phyloP scores from a whole-genome alignment of 2,113 vertebrate genomes.

The Gopherus flavomarginatus region DNA sequence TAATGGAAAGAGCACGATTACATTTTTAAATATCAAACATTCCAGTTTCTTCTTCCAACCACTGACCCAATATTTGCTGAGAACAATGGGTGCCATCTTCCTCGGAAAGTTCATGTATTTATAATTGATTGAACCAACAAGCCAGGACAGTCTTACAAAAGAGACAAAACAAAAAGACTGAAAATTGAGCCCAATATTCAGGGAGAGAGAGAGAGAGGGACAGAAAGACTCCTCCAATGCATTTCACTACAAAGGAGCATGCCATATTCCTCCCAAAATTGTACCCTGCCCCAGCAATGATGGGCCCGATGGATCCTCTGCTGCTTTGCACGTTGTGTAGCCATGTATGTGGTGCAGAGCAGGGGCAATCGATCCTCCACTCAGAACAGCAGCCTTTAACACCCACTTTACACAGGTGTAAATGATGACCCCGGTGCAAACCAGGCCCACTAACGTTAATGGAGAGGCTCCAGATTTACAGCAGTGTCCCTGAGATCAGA shows the following conservation, averaged over 20 bases:
- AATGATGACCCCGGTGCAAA: not conserved
- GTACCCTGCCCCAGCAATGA: not conserved
- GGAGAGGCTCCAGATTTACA: not conserved
- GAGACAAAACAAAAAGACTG: not conserved
- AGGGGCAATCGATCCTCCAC: not conserved
- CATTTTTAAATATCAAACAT: constrained; percentile 20
- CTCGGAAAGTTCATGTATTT: constrained; percentile 27
- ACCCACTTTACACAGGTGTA: not conserved
- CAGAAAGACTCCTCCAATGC: not conserved
- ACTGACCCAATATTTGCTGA: constrained; percentile 42
- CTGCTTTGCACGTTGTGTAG: not conserved
- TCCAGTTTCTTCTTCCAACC: constrained; percentile 15
- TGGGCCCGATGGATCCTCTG: not conserved
- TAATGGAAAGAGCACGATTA: constrained; percentile 6
- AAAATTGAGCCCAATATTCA: not conserved
- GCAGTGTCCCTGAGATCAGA: not conserved
- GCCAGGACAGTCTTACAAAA: not conserved
- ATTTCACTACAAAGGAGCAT: not conserved
- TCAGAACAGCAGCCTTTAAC: not conserved
- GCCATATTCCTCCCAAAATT: not conserved
- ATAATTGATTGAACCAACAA: constrained; percentile 25
- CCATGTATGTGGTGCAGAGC: not conserved
- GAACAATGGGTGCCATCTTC: constrained; percentile 11
- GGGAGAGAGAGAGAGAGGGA: not conserved
- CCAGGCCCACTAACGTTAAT: not conserved